Base-by-base conservation (phyloP, 1,140 invertebrate species). In the Halesus radiatus region DNA sequence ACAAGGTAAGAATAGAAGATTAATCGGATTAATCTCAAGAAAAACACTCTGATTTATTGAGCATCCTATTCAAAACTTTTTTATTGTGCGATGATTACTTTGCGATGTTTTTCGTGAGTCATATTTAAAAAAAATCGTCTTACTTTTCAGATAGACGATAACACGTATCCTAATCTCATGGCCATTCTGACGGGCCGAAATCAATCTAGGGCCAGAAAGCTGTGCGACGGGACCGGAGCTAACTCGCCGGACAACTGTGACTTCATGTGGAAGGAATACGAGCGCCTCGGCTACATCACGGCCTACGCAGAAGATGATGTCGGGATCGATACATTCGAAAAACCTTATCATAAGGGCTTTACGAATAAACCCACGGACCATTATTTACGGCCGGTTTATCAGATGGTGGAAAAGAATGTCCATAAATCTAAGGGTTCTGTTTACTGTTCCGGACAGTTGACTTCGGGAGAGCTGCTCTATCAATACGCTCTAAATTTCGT, bases 111-210 rank as follows among this genome's bases (percentile, higher is more conserved):
- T 29, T 29, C 5, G 2, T 29, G 26, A 29, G 26, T 29, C 26
- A 5, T 29, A 29, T 29, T 29, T 3, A 29, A 29, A 2, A 3
- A 5, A 29, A 29, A 3, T 29, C 10, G 20, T 16, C 18, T n/a
- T 26, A 58, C 13, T 52, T 85, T 86, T 53, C 80, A 92, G 91
- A 86, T 91, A 80, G 95, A 92, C 2, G 95, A 95, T 83, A 96
- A 96, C 82, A 96, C 95, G 0, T 96, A 94, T 85, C 94, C 95
- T 0, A 97, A 97, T 86, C 85, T 97, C 22, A 94, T 96, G 90
- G 93, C 95, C 0, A 87, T 94, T 3, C 86, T 96, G 23, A 94
- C 93, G 2, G 95, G 95, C 2, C 89, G 91, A 58, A 92, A 86
- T 85, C 84, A 88, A 66, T 82, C 84, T 15, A 87, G 88, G 80